phyloP scores from a whole-genome alignment of 2,113 vertebrate species.

The Labeo catla region DNA sequence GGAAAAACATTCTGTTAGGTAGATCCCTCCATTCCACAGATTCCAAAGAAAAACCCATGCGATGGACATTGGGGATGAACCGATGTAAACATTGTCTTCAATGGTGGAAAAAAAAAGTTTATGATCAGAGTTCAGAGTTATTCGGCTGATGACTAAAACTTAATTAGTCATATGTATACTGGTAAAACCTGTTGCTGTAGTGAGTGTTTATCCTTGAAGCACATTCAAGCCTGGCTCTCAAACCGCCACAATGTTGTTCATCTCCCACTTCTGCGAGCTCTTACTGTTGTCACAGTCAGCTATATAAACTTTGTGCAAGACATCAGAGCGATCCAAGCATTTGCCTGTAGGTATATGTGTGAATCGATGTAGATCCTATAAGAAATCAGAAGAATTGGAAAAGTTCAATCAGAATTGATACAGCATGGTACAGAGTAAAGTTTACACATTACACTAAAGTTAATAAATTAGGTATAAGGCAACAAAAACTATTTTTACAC shows the following conservation, averaged over 20 bases:
- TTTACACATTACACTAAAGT: neutral
- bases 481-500: neutral
- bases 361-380: conserved; percentile 89
- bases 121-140: conserved; percentile 29
- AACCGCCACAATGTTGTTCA: conserved; percentile 95
- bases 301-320: conserved; percentile 93
- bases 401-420: neutral
- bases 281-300: conserved; percentile 90
- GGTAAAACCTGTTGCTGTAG: conserved; percentile 78
- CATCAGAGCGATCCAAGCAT: conserved; percentile 94
- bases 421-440: neutral
- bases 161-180: conserved; percentile 29
- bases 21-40: conserved; percentile 58
- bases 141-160: conserved; percentile 30
- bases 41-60: conserved; percentile 76
- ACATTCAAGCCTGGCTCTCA: conserved; percentile 74
- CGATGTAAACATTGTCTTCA: conserved; percentile 88
- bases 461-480: neutral
- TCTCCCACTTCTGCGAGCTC: conserved; percentile 94
- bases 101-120: conserved; percentile 27
- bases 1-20: conserved; percentile 75
- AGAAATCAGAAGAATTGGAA: conserved; percentile 54
- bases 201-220: conserved; percentile 66
- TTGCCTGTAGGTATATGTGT: conserved; percentile 85
- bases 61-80: conserved; percentile 51